Evolutionary conservation across 2,113 vertebrate genomes (phyloP), one percentile per base, ranked within the genome.

Genomic region (Oncorhynchus gorbuscha): DNA sequence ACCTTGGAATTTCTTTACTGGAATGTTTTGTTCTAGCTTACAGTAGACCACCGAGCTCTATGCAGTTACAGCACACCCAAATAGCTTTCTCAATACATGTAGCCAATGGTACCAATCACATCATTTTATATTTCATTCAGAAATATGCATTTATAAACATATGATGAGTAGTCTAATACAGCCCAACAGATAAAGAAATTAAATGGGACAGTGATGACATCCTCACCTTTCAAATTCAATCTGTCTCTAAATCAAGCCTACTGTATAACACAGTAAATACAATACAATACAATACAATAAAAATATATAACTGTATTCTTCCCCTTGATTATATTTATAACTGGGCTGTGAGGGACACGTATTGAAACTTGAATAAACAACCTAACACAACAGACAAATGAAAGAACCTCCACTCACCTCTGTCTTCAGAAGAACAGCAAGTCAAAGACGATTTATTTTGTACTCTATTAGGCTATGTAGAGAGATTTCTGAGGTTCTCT

Each of bases 381-480:
- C 6, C 39, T 39, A 74, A 9, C 39, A 26, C 5, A 26, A 64
- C 35, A 48, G 39, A 45, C 39, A 45, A 45, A 45, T 45, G 9
- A 45, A 45, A 45, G 39, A 74, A 81, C 90, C 8, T 45, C 9
- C 9, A 45, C 39, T 89, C 75, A 91, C 90, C 88, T 86, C 0
- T 30, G 55, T 58, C 6, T 58, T 58, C 20, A 20, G 13, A 20
- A 18, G 13, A 18, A 18, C 4, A 14, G 20, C 55, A 45, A 45
- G 55, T 18, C 55, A 7, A 7, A 78, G 71, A 69, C 24, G 12
- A 18, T 12, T 9, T 45, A 12, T 45, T 45, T 45, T 45, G 39
- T 45, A 45, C 39, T 11, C 8, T 11, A 45, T 11, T 45, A 12
- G 39, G 39, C 39, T 28, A 9, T 18, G 20, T 58, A 26, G 61